These are phyloP conservation scores for Amblyornis subalaris DNA, from an alignment of 2,113 vertebrate species.

Conservation along the genomic window DNA sequence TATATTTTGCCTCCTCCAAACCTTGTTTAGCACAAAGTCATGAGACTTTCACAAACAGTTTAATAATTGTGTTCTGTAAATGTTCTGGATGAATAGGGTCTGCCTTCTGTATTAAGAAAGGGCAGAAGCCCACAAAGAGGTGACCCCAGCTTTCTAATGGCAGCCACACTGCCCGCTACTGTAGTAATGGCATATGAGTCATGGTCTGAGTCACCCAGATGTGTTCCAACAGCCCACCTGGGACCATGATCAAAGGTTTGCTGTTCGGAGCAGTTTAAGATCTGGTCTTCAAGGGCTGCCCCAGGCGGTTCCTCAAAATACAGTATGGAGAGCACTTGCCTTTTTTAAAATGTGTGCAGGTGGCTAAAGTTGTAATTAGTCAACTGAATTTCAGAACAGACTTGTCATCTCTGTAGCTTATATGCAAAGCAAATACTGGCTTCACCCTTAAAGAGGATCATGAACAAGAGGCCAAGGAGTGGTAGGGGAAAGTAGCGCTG, in stretches of 20 bases:
- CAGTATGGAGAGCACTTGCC: not conserved
- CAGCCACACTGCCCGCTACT: not conserved
- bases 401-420: not conserved
- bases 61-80: not conserved
- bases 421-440: not conserved
- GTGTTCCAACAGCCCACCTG: not conserved
- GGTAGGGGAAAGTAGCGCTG: not conserved
- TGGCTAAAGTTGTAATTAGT: not conserved
- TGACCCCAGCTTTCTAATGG: not conserved
- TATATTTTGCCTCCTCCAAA: not conserved
- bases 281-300: not conserved
- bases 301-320: not conserved
- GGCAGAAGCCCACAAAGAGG: not conserved
- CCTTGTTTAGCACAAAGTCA: not conserved
- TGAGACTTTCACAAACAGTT: not conserved
- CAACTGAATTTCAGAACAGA: not conserved
- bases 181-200: not conserved
- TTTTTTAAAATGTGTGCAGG: not conserved
- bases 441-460: not conserved
- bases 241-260: not conserved
- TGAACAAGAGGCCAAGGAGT: not conserved
- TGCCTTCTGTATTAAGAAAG: not conserved
- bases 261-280: not conserved
- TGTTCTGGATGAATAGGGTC: accelerated
- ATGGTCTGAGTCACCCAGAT: not conserved